These are phyloP conservation scores for Sylvia borin DNA, from an alignment of 2,797 vertebrate genomes.

Conservation along the genomic window DNA sequence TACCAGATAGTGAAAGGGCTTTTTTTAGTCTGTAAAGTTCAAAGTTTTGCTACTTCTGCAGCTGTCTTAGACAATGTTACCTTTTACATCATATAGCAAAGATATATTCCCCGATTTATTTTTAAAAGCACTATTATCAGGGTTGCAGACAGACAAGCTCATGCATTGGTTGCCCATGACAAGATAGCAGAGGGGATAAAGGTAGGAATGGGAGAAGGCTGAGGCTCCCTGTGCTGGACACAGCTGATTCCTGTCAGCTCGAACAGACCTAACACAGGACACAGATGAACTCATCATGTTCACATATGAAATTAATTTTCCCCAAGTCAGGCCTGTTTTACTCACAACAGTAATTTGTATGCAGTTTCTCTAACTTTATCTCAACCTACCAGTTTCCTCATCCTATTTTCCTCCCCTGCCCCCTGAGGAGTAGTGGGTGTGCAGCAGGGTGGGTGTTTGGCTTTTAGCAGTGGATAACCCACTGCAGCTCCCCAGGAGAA, in stretches of 20 bases:
- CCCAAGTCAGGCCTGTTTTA: neutral
- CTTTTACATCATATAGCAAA: neutral
- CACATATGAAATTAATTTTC: neutral
- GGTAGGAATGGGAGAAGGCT: neutral
- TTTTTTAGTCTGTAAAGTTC: neutral
- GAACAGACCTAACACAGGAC: neutral
- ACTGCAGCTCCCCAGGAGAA: neutral
- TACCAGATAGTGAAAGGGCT: neutral
- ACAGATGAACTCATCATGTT: neutral
- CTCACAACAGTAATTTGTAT: neutral
- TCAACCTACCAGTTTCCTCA: neutral
- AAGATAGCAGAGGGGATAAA: neutral
- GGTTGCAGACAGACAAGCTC: neutral
- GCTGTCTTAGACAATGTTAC: neutral
- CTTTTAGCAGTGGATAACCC: neutral
- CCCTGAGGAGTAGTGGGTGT: neutral
- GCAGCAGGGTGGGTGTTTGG: neutral
- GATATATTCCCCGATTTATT: neutral
- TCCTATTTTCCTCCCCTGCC: neutral
- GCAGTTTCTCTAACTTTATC: neutral
- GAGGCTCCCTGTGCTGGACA: fast-evolving
- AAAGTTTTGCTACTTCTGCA: neutral
- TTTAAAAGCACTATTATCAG: neutral
- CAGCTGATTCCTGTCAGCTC: neutral
- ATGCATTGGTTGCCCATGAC: fast-evolving